Evolutionary conservation across 2,888 invertebrate genomes (phyloP).

Genomic region (Acleris sparsana): DNA sequence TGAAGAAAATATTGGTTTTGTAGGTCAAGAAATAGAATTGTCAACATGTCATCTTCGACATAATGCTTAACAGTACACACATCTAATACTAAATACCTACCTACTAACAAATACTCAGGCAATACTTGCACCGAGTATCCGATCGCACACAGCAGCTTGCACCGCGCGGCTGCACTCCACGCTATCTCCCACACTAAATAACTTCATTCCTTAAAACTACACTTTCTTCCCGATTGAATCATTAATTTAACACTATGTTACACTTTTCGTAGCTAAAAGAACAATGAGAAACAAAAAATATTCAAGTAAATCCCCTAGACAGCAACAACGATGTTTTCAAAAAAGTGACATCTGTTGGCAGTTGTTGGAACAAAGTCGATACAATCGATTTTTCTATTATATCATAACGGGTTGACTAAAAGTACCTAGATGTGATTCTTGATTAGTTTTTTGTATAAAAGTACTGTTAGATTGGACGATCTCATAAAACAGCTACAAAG

Average conservation of each 20-base stretch:
- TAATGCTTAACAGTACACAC: no score
- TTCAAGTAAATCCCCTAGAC: neutral
- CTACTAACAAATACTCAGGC: neutral
- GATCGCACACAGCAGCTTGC: slow-evolving; percentile 23
- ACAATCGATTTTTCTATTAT: no score
- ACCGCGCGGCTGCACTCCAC: slow-evolving; percentile 29
- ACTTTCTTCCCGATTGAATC: neutral
- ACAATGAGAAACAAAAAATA: neutral
- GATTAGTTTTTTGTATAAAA: no score
- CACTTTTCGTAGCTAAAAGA: neutral
- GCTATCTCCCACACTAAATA: slow-evolving; percentile 31
- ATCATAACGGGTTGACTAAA: no score
- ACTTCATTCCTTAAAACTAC: slow-evolving; percentile 15
- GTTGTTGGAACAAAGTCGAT: neutral
- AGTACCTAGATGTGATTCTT: no score
- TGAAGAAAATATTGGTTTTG: no score
- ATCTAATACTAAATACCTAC: neutral
- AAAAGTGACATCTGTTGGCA: neutral
- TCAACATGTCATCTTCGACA: no score
- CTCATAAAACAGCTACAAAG: no score
- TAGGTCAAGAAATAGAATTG: no score
- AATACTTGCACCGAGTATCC: slow-evolving; percentile 15
- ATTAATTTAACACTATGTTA: neutral
- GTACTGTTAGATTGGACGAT: no score
- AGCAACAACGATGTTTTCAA: neutral